Evolutionary conservation across 35 echinoderm and acorn worm genomes (phyloP).

Genomic region (Patiria miniata): DNA sequence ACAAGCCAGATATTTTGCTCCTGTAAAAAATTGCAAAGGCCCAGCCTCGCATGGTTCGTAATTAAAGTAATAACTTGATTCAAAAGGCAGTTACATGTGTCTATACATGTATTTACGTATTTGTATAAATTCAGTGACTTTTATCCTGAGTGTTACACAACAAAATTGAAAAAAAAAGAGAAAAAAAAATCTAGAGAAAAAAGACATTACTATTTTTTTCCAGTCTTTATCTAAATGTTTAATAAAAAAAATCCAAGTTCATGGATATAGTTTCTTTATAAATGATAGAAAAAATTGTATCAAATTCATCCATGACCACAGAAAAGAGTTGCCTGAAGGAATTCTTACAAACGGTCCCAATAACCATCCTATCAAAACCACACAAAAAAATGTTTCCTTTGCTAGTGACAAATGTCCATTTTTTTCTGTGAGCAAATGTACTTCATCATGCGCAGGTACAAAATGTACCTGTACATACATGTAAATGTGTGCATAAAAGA

Average conservation of each 20-base stretch:
- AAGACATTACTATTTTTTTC: too few relatives aligned
- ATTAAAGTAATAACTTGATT: background rate
- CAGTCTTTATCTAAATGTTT: background rate
- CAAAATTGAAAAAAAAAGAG: background rate
- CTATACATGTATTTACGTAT: background rate
- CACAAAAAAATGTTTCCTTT: background rate
- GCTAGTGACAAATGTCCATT: background rate
- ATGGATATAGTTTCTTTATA: slow-evolving; percentile 1
- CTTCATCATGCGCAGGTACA: background rate
- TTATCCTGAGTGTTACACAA: slow-evolving; percentile 20
- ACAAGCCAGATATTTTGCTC: background rate
- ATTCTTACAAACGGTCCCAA: background rate
- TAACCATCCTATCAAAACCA: background rate
- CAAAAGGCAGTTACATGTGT: slow-evolving; percentile 23
- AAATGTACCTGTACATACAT: background rate
- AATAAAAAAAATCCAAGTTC: background rate
- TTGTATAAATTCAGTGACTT: background rate
- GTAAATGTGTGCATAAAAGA: background rate
- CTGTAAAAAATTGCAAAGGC: slow-evolving; percentile 15
- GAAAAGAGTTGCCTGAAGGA: background rate
- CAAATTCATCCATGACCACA: background rate
- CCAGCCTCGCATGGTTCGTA: slow-evolving; percentile 9
- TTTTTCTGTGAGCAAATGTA: background rate
- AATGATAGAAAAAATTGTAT: background rate
- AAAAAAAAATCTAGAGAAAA: background rate